Base-by-base conservation (phyloP, 2,113 vertebrate genomes). In the Macaca nemestrina region DNA sequence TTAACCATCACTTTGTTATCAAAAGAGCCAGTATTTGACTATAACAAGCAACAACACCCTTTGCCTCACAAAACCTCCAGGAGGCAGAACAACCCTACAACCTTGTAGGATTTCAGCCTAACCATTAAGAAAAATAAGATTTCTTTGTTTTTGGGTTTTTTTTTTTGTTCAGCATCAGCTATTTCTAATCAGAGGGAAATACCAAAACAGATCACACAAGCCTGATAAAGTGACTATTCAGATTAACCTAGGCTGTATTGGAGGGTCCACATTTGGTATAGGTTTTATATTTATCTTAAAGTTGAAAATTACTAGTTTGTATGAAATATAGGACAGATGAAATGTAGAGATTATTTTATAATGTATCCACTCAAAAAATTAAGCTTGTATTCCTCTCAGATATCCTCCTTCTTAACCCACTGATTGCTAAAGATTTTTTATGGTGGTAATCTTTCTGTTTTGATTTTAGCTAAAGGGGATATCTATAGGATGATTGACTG, bases 1-100 rank as follows among this genome's bases (percentile, higher is more conserved):
- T 98, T 98, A 98, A 98, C 84, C 96, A 89, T 96, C 98, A 87
- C 90, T 97, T 97, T 95, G 97, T 94, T 90, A 73, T 86, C 17
- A 7, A 89, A 97, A 91, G 94, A 91, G 27, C 61, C 73, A 43
- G 10, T 98, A 93, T 98, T 84, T 97, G 89, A 95, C 76, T 94
- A n/a, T 91, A 61, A 76, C 64, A 55, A 94, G 43, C 87, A 55
- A n/a, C 68, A 83, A 9, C 25, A 14, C 55, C 55, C 22, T 32
- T 23, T 2, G 13, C 35, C 30, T 6, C 22, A 43, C 27, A 64
- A 64, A 22, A 43, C 85, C 67, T 90, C 20, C 32, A 91, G 67
- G 76, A 78, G 79, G 40, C 43, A 40, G 80, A 79, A 40, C 43
- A 61, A 3, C 30, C 68, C 57, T 13, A 10, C 1, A 61, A 1